Percentiles rank a stretch among this genome's conserved stretches.
Evolutionary conservation across 92 coral and sea anemone genomes (phyloP).

Genomic region (Zoanthus sociatus): DNA sequence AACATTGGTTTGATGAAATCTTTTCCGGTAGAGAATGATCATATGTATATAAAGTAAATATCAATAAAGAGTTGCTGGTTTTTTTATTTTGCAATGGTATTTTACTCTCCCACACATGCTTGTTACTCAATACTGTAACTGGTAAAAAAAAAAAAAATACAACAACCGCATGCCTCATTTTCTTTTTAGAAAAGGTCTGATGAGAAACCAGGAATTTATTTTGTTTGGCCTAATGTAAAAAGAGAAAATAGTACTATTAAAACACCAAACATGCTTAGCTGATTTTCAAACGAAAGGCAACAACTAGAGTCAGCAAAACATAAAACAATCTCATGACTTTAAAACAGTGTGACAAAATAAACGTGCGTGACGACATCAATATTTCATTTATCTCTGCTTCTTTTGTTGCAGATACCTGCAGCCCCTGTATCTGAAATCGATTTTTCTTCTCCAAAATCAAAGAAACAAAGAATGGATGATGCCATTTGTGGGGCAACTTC

Average conservation of each 20-base stretch:
- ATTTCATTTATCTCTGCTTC: background rate
- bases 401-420: slow-evolving; percentile 36
- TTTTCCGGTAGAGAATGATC: too few species aligned
- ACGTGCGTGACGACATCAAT: slow-evolving; percentile 10
- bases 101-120: too few species aligned
- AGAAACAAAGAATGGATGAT: slow-evolving; percentile 55
- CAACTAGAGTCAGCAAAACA: slow-evolving; percentile 4
- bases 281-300: slow-evolving; percentile 14
- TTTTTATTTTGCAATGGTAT: too few species aligned
- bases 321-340: slow-evolving; percentile 2
- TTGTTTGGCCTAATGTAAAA: background rate
- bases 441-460: slow-evolving; percentile 49
- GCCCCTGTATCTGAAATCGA: slow-evolving; percentile 39
- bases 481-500: slow-evolving; percentile 48
- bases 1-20: too few species aligned
- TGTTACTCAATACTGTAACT: too few species aligned
- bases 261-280: background rate
- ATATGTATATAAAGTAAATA: too few species aligned
- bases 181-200: too few species aligned
- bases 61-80: too few species aligned
- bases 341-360: slow-evolving; percentile 11
- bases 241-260: background rate
- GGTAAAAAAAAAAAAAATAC: too few species aligned
- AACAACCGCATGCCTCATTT: too few species aligned
- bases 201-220: too few species aligned